Base-by-base conservation (phyloP, 2,888 invertebrate genomes). In the Oxystoma pomonae region DNA sequence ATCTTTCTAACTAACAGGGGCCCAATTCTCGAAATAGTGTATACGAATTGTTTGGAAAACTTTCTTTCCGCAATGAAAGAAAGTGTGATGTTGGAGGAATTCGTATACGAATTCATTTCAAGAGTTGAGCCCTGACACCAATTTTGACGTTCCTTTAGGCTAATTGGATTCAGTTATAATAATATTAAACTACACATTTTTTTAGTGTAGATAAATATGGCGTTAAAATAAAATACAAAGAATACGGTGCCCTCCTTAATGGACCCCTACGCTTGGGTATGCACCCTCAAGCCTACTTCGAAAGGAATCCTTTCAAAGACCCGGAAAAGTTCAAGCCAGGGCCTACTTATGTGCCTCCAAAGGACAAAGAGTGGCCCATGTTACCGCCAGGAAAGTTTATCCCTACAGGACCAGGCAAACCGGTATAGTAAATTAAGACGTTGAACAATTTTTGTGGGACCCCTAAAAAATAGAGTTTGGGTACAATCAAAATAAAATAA, bases 271-370 rank as follows among this genome's bases (percentile, higher is more conserved):
- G 73, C 1, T 69, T 70, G 0, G 69, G 69, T 3, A 71, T 71
- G 60, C 72, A 67, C 67, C 75, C 79, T 1, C 67, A 74, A 67
- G 71, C 74, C 1, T 82, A 75, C 64, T 82, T 83, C 67, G 77
- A 80, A 61, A 67, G 65, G 19, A 80, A 82, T 71, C 82, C 82
- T 0, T 82, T 70, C 66, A 67, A 57, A 5, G 74, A 76, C 63
- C 73, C 75, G 2, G 67, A 65, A 12, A 68, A 67, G 9, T 63
- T 71, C n/a, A 75, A 71, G 66, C 67, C 70, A 1, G 77, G 76
- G 18, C 75, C 74, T 1, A 70, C 72, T 0, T 77, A 77, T 65
- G 68, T 74, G 2, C 70, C 67, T 63, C 76, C 76, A 2, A 70
- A 68, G 59, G 70, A 71, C 3, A 71, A 68, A 64, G 49, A 22